Conservation (phyloP, 2,888 invertebrate species). For the Strigamia transsilvanica region DNA sequence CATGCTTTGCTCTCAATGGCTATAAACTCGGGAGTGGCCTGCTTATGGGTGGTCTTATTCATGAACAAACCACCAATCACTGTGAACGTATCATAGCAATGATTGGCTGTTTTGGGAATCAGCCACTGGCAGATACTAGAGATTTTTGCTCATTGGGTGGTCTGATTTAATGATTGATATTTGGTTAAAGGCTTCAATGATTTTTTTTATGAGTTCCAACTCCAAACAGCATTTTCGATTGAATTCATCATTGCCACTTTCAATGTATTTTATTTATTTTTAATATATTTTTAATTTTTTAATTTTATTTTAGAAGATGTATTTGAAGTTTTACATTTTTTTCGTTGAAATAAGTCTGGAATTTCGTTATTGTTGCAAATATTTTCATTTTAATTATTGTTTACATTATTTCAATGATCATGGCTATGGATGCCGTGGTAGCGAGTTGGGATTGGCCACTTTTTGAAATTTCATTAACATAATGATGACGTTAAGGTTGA, state of each 20-base stretch:
- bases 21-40: neutral
- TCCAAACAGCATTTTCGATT: too few relatives aligned
- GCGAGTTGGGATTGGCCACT: neutral
- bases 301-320: neutral
- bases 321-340: neutral
- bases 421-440: neutral
- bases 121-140: neutral
- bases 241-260: too few relatives aligned
- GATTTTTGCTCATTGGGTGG: neutral
- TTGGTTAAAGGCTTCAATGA: neutral
- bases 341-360: neutral
- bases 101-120: neutral
- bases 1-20: slow-evolving; percentile 10
- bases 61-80: slow-evolving; percentile 10
- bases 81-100: neutral
- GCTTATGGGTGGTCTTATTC: neutral
- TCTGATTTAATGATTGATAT: neutral
- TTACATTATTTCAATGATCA: neutral
- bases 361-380: neutral
- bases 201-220: too few relatives aligned
- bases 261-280: too few relatives aligned
- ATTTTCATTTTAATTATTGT: neutral
- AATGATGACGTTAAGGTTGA: neutral
- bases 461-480: neutral
- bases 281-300: neutral